Conservation (phyloP, 2,888 invertebrate genomes). For the Nomada goodeniana region DNA sequence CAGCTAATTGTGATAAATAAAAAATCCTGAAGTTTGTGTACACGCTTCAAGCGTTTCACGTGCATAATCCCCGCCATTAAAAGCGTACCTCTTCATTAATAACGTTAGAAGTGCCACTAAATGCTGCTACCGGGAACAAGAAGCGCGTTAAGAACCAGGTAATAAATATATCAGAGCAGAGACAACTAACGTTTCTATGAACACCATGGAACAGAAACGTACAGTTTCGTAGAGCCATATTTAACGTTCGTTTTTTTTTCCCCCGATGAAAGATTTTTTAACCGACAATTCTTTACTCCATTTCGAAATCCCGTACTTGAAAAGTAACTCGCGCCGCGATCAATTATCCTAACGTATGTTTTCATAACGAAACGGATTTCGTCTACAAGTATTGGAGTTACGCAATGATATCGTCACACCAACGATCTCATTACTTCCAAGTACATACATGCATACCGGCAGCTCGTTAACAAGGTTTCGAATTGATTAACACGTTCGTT, state of each 20-base stretch:
- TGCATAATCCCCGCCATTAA: slow-evolving; percentile 6
- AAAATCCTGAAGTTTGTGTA: neutral
- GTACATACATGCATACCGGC: neutral
- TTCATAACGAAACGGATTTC: neutral
- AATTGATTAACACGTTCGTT: neutral
- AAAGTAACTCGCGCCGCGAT: neutral
- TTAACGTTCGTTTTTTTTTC: neutral
- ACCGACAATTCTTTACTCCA: too few relatives aligned
- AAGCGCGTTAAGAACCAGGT: slow-evolving; percentile 21
- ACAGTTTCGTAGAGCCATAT: neutral
- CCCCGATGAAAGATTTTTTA: neutral
- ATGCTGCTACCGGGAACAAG: neutral
- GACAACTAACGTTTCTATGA: slow-evolving; percentile 9
- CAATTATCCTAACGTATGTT: neutral
- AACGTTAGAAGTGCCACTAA: slow-evolving; percentile 1
- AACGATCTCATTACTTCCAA: slow-evolving; percentile 2
- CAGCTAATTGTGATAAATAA: neutral
- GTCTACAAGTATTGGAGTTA: neutral
- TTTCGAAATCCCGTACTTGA: neutral
- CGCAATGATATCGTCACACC: slow-evolving; percentile 8
- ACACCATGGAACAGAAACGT: neutral
- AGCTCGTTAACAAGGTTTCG: neutral
- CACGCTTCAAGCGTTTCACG: neutral
- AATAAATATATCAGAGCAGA: slow-evolving; percentile 16
- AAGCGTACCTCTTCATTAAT: slow-evolving; percentile 20